Base-by-base conservation (phyloP, 1,140 invertebrate species). In the Eurytemora carolleeae region DNA sequence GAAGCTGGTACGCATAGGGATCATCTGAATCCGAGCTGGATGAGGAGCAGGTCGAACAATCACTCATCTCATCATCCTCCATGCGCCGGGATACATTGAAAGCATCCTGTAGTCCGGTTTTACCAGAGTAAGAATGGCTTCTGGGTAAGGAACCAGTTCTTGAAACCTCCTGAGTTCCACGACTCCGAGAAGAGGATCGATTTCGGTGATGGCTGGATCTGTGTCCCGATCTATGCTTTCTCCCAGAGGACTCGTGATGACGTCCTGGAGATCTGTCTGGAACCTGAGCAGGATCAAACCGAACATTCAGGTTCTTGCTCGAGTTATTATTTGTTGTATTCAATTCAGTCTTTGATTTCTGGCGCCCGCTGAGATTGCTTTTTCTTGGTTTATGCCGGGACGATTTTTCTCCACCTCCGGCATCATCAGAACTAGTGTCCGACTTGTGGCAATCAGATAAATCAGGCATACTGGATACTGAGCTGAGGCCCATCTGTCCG, bases 11-110 rank as follows among this genome's bases (percentile, higher is more conserved):
- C 55, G 69, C 69, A 59, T 84, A 84, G 65, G 84, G 81, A 53
- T 85, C 80, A 16, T 85, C 86, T 61, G 80, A 83, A 53, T 72
- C 73, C 18, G 84, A 86, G 1, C 81, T 83, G 1, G 85, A 88
- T 0, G 87, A 89, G 56, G 86, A 88, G n/a, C 31, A 44, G 31
- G 31, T 44, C 7, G 31, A 44, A 71, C 87, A 91, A 64, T 83
- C 82, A 68, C 82, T 66, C 52, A 84, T 69, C 57, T 55, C 71
- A 67, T 55, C 68, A 66, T 58, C 67, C 68, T 70, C 65, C n/a
- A n/a, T n/a, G n/a, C n/a, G n/a, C n/a, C n/a, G n/a, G n/a, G n/a
- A n/a, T n/a, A n/a, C n/a, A 57, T 22, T 24, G 63, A 66, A 61
- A 24, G 63, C 69, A 53, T 66, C 67, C 19, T 67, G 67, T 3